Evolutionary conservation across 1,140 invertebrate genomes (phyloP).

Genomic region (Aphaenogaster rudis): DNA sequence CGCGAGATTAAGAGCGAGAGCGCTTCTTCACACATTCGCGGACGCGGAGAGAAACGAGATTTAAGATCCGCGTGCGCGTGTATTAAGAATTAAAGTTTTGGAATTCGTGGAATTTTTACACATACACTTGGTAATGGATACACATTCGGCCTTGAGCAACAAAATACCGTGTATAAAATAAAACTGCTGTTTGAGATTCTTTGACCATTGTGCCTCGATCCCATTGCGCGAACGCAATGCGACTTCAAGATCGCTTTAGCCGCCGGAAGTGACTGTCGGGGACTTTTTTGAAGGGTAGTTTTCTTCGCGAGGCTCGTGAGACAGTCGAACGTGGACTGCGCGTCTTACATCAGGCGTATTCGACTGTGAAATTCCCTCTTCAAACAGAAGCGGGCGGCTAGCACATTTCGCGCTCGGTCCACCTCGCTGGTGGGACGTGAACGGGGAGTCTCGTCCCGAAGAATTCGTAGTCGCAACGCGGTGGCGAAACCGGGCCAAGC

Average conservation of each 20-base stretch:
- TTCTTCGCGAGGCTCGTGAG: not conserved
- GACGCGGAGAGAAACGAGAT: slow-evolving; percentile 10
- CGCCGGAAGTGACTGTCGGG: slow-evolving; percentile 13
- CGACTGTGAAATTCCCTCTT: slow-evolving; percentile 87
- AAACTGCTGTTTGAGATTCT: not conserved
- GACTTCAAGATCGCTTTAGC: slow-evolving; percentile 6
- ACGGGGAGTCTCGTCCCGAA: slow-evolving; percentile 34
- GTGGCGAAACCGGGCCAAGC: slow-evolving; percentile 22
- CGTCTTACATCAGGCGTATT: slow-evolving; percentile 84
- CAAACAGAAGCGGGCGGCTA: slow-evolving; percentile 84
- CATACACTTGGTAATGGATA: not conserved
- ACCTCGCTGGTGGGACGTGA: slow-evolving; percentile 17
- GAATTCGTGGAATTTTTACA: not conserved
- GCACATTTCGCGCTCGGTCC: slow-evolving; percentile 77
- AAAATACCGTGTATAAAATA: not conserved
- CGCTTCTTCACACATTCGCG: slow-evolving; percentile 4
- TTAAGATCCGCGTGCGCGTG: not conserved
- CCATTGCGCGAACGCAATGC: not conserved
- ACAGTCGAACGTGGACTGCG: slow-evolving; percentile 75
- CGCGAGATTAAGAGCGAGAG: slow-evolving; percentile 28
- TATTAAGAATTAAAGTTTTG: not conserved
- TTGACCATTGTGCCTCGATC: not conserved
- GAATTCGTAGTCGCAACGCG: slow-evolving; percentile 67
- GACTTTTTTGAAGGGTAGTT: slow-evolving; percentile 12
- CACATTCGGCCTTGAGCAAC: not conserved